phyloP scores from a whole-genome alignment of 2,888 invertebrate species.

The Coleophora deauratella region DNA sequence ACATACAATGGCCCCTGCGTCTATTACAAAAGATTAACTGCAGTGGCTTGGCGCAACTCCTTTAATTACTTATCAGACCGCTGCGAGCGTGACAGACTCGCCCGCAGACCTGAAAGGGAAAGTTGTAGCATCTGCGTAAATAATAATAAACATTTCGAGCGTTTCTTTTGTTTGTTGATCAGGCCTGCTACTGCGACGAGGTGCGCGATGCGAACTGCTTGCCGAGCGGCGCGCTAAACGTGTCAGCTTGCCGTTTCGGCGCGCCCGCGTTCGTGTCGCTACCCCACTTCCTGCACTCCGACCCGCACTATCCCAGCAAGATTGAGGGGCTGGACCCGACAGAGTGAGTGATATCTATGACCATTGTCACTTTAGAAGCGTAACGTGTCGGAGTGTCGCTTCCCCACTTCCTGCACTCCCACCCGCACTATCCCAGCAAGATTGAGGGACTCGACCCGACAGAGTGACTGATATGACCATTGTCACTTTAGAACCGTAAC shows the following conservation, averaged over 20 bases:
- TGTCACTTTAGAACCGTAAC: too few relatives aligned
- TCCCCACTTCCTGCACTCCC: conserved; percentile 87
- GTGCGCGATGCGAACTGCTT: conserved; percentile 56
- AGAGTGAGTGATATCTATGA: conserved; percentile 46
- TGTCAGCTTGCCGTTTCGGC: conserved; percentile 82
- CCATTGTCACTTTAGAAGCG: too few relatives aligned
- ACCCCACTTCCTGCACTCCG: conserved; percentile 87
- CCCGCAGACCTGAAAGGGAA: too few relatives aligned
- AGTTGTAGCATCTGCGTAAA: too few relatives aligned
- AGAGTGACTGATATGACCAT: background rate
- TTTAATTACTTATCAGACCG: too few relatives aligned
- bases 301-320: conserved; percentile 75
- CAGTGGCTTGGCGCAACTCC: too few relatives aligned
- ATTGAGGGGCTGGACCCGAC: conserved; percentile 80
- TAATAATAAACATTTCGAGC: too few relatives aligned
- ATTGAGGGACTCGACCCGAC: conserved; percentile 80
- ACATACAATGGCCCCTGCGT: too few relatives aligned
- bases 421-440: conserved; percentile 75
- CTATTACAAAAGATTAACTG: too few relatives aligned
- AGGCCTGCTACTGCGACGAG: conserved; percentile 78
- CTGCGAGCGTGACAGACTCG: too few relatives aligned
- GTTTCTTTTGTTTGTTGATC: too few relatives aligned
- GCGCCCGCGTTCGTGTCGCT: conserved; percentile 89
- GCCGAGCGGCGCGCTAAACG: conserved; percentile 78
- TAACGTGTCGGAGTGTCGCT: conserved; percentile 83